phyloP scores from a whole-genome alignment of 1,140 invertebrate species.

The Brachionus paranguensis region DNA sequence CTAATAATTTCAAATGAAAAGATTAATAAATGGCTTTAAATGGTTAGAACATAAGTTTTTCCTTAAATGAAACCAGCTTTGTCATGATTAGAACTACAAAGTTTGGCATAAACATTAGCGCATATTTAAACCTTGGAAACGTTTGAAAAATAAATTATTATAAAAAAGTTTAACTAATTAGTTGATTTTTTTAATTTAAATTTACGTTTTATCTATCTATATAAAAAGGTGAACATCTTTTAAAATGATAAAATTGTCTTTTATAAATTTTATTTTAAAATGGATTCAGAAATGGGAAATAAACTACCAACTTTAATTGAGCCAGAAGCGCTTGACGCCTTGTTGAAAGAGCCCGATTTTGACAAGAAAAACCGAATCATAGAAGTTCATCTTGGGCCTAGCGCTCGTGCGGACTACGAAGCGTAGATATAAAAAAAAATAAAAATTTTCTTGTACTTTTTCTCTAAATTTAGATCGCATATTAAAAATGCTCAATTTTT shows the following conservation, averaged over 20 bases:
- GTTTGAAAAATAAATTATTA: background rate
- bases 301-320: background rate
- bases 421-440: background rate
- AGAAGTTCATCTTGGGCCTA: background rate
- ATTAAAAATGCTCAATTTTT: constrained; percentile 1
- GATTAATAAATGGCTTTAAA: background rate
- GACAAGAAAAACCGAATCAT: constrained; percentile 7
- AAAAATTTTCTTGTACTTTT: background rate
- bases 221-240: background rate
- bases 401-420: background rate
- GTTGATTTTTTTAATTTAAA: background rate
- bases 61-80: background rate
- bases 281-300: constrained; percentile 18
- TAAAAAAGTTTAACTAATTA: background rate
- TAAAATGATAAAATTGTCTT: background rate
- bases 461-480: background rate
- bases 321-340: background rate
- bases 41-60: background rate
- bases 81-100: background rate
- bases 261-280: background rate
- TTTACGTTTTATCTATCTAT: background rate
- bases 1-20: background rate
- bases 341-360: background rate
- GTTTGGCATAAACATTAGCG: background rate
- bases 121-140: background rate